Base-by-base conservation (phyloP, 1,140 invertebrate species). In the Dermatophagoides farinae region DNA sequence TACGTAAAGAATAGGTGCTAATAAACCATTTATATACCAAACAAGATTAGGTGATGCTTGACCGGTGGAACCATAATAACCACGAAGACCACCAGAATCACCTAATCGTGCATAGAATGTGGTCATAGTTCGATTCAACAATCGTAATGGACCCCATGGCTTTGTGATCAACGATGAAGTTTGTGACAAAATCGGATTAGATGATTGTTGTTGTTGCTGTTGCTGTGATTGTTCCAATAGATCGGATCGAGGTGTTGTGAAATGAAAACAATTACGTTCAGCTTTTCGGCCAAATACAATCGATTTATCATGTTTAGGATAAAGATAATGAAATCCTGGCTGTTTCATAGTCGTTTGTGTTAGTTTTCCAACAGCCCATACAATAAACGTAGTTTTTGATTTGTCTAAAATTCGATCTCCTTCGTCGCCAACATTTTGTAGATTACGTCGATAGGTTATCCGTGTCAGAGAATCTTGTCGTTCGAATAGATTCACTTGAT, bases 11-110 rank as follows among this genome's bases (percentile, higher is more conserved):
- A 91, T 86, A 0, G 90, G 88, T 23, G 80, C 78, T 60, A 96
- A 71, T 66, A 81, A 79, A 0, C 90, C 90, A 71, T 95, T 91
- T 44, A 89, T 83, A 71, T 88, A 89, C 84, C 84, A 88, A 11
- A 85, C 85, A 63, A 91, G 86, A 40, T 86, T 87, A 81, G 86
- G 88, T 0, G 85, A 86, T 9, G 83, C 81, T 65, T 80, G 75
- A 82, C 83, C 83, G 60, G 85, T 86, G 4, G 85, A 76, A 20
- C 81, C 82, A 70, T 81, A 78, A 68, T 87, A 88, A 12, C 85
- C 86, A 65, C 78, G 77, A 65, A 75, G 74, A 0, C 81, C 83
- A 37, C 83, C 86, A 31, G 84, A 80, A n/a, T 85, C 84, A 4
- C 86, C 86, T n/a, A 89, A 68, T 20, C 80, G 79, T 0, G 83